Evolutionary conservation across 2,797 vertebrate genomes (phyloP), one percentile per base, ranked within the genome.

Genomic region (Hyperoplus immaculatus): DNA sequence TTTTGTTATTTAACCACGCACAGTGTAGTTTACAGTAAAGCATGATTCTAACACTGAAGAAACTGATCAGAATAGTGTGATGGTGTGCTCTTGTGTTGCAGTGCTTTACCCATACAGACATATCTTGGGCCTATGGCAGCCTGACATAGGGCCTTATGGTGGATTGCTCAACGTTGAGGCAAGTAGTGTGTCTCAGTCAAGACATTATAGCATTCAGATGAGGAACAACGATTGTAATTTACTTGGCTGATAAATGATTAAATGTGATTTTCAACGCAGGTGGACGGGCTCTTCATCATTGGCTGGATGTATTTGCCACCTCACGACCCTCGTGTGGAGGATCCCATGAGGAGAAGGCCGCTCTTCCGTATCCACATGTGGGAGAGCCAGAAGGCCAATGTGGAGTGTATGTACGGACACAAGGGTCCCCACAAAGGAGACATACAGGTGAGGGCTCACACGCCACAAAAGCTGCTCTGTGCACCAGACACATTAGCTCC

Each of bases 221-320:
- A 64, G 66, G 9, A 63, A 41, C 4, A 55, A 13, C 41, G n/a
- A n/a, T 8, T n/a, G 41, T 39, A 47, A 53, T 53, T 53, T 8
- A 53, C 6, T 15, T 15, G 42, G 51, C 46, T 60, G 7, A 38
- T 58, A 15, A 55, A 55, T 50, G 1, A 71, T 12, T 70, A 3
- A 65, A 72, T 15, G 5, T 39, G 12, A 49, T 38, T 80, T 62
- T 77, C 12, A 15, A 29, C 45, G 38, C 91, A 99, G 98, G 98
- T 99, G 21, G 98, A 99, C 0, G 98, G 98, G 39, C 88, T 98
- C 29, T 98, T 98, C 87, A 98, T 99, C 88, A 97, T 99, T 0
- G 98, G 98, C 60, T 99, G 98, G 98, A 99, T 99, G 98, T 99
- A 98, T 90, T 89, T 99, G 80, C 98, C 98, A 0, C 98, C 98